Percentiles rank a stretch among this genome's conserved stretches.
Conservation (phyloP, 2,113 vertebrate genomes). For the Sander lucioperca region DNA sequence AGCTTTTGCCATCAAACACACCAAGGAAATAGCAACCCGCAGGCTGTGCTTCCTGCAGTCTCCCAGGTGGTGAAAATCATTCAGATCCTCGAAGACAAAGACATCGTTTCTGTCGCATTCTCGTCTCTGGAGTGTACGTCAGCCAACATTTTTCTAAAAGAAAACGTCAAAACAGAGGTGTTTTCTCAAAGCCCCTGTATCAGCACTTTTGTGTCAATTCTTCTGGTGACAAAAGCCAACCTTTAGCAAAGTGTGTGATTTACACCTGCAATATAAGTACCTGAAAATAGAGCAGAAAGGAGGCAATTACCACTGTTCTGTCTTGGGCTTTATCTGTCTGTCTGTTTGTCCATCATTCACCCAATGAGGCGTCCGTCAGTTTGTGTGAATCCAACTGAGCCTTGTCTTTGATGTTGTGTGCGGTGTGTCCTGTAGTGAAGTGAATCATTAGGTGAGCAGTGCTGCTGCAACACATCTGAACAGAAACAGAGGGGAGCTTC, state of each 20-base stretch:
- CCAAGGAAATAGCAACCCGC: slow-evolving; percentile 20
- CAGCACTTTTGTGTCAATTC: not conserved
- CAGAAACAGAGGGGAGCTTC: slow-evolving; percentile 37
- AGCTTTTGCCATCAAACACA: slow-evolving; percentile 55
- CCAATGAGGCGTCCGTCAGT: not conserved
- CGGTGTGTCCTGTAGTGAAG: slow-evolving; percentile 4
- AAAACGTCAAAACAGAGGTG: not conserved
- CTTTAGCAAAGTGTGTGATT: not conserved
- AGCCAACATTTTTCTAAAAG: not conserved
- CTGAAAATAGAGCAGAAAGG: slow-evolving; percentile 10
- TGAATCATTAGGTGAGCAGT: slow-evolving; percentile 18
- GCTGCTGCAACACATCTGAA: slow-evolving; percentile 14
- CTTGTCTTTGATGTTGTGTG: slow-evolving; percentile 33
- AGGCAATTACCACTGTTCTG: not conserved
- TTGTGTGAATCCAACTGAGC: slow-evolving; percentile 15
- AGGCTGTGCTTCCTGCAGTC: slow-evolving; percentile 35
- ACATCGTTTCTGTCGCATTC: slow-evolving; percentile 1
- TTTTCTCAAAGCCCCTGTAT: not conserved
- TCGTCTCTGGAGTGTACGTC: not conserved
- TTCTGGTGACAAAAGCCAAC: not conserved
- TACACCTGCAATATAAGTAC: not conserved
- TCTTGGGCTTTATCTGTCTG: not conserved
- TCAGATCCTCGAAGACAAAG: slow-evolving; percentile 36
- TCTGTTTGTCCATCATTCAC: not conserved
- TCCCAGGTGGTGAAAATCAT: slow-evolving; percentile 46